Base-by-base conservation (phyloP, 2,113 vertebrate genomes). In the Hippolais icterina region DNA sequence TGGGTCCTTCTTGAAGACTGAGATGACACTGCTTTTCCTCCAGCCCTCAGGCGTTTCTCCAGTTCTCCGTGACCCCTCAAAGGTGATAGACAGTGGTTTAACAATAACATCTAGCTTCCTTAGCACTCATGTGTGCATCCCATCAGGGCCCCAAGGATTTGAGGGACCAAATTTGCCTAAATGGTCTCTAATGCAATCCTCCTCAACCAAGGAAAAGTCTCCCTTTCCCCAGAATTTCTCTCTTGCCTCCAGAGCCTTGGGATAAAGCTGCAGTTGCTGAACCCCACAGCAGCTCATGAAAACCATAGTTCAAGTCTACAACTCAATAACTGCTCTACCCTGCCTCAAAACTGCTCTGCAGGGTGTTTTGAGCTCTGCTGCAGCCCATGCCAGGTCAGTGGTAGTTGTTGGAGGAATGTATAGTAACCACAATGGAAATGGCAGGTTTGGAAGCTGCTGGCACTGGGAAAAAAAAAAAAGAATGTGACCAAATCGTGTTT, bases 321-420 rank as follows among this genome's bases (percentile, higher is more conserved):
- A 39, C 49, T 35, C 25, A 39, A 33, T 46, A 69, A 39, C 54
- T 61, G 33, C n/a, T 57, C 42, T 47, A 42, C 12, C 7, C 57
- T 47, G 14, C 31, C 23, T 78, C 5, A 1, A 54, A 82, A 50
- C 18, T 17, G 10, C 49, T 61, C 54, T 53, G 50, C 0, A 1
- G 33, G 9, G 29, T 3, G 1, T 31, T 25, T 35, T 33, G 18
- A 59, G 46, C 22, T 27, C 35, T 70, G 46, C 35, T 69, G 37
- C 31, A n/a, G 50, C 19, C 37, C 23, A 50, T 0, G 0, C 14
- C 69, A n/a, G 28, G 25, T 41, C 31, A 1, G 39, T 1, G 0
- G 22, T 42, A 39, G 25, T 4, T 6, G 2, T 4, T 42, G 33
- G 23, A 65, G 23, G 11, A 71, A 66, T 54, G 24, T 21, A 18